phyloP scores from a whole-genome alignment of 1,140 invertebrate species.

The Drosophila insularis region DNA sequence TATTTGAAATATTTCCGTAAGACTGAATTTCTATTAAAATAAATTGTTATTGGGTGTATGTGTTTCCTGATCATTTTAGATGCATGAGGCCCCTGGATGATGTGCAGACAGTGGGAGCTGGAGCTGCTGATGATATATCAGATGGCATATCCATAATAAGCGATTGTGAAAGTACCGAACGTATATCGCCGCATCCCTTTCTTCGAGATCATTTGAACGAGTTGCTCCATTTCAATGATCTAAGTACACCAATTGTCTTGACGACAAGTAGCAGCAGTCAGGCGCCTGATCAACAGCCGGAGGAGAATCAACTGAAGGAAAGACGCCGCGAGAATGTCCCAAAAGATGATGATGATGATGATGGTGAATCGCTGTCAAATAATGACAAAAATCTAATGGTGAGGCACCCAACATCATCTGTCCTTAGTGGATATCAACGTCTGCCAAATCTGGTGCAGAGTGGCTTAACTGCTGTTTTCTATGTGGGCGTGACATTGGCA shows the following conservation, averaged over 20 bases:
- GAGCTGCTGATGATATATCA: constrained; percentile 60
- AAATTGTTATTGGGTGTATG: background rate
- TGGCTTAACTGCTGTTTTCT: constrained; percentile 64
- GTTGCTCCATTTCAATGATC: constrained; percentile 36
- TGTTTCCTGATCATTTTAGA: constrained; percentile 6
- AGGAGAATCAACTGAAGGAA: constrained; percentile 14
- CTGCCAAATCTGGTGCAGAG: constrained; percentile 46
- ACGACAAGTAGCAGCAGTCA: background rate
- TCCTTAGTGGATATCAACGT: background rate
- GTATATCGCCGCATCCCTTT: constrained; percentile 69
- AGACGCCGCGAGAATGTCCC: background rate
- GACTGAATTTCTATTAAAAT: background rate
- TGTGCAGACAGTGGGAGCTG: constrained; percentile 19
- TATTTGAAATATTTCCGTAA: too few relatives aligned
- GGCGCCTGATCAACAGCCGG: background rate
- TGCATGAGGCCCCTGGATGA: constrained; percentile 53
- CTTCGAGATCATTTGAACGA: constrained; percentile 59
- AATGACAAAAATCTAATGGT: background rate
- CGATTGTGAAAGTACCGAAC: constrained; percentile 74
- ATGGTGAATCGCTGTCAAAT: background rate
- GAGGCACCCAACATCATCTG: background rate
- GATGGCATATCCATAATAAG: constrained; percentile 81
- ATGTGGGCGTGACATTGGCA: constrained; percentile 58
- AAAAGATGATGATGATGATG: background rate
- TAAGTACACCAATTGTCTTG: constrained; percentile 26